Conservation (phyloP, 1,140 invertebrate genomes). For the Eriosoma lanigerum region DNA sequence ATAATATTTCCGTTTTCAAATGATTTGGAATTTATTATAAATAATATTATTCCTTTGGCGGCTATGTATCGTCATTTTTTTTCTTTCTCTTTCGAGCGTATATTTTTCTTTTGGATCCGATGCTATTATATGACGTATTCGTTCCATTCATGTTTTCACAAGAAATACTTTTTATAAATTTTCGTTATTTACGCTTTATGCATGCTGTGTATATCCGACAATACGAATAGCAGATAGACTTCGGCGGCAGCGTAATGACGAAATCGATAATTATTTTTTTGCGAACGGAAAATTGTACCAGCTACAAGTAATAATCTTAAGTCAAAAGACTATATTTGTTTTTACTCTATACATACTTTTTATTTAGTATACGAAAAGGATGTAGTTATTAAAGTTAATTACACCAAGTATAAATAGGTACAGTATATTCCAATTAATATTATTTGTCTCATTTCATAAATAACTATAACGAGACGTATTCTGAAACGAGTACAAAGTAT, state of each 20-base stretch:
- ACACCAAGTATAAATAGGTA: not conserved
- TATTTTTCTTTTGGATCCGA: no score
- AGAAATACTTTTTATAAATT: not conserved
- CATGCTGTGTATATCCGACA: not conserved
- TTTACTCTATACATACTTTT: not conserved
- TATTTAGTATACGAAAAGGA: not conserved
- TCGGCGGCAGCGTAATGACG: not conserved
- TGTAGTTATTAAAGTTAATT: no score
- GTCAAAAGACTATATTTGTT: no score
- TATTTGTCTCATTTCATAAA: no score
- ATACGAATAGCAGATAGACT: not conserved
- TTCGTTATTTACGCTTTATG: not conserved
- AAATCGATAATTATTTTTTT: not conserved
- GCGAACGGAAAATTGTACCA: not conserved
- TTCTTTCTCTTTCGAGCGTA: not conserved
- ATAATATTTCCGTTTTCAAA: no score
- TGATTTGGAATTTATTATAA: no score
- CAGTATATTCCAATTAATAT: not conserved
- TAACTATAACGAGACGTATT: not conserved
- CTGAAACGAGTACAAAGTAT: not conserved
- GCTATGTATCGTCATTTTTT: not conserved
- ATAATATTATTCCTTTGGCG: no score
- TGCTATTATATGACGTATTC: not conserved
- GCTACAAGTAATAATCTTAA: no score
- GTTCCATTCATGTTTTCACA: not conserved